A percentile compares a stretch with the other conserved stretches of the same genome.
Evolutionary conservation across 2,113 vertebrate genomes (phyloP).

Genomic region (Suricata suricatta): DNA sequence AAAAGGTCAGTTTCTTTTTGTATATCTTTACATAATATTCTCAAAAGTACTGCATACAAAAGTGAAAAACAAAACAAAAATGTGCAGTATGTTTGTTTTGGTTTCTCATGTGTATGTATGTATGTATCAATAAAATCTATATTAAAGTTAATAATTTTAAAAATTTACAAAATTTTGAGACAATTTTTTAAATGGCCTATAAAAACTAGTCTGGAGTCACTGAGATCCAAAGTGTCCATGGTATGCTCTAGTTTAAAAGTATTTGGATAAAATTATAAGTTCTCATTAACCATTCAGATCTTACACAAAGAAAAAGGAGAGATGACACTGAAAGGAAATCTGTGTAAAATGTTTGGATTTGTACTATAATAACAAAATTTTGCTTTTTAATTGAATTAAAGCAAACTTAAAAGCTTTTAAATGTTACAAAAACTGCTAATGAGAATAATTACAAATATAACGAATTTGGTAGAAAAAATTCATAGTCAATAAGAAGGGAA

Average conservation of each 20-base stretch:
- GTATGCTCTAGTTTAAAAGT: not conserved
- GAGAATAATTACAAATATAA: not conserved
- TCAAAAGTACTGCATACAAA: not conserved
- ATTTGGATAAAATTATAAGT: not conserved
- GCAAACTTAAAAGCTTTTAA: not conserved
- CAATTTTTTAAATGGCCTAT: not conserved
- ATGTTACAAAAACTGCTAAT: conserved; percentile 7
- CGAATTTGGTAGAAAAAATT: not conserved
- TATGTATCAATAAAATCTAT: not conserved
- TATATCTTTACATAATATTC: not conserved
- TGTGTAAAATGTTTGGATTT: conserved; percentile 47
- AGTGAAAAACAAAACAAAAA: not conserved
- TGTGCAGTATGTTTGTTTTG: not conserved
- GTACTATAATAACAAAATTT: conserved; percentile 18
- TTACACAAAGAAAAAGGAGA: conserved; percentile 1
- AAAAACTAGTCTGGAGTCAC: not conserved
- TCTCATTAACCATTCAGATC: not conserved
- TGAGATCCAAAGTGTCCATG: not conserved
- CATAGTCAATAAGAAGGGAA: not conserved
- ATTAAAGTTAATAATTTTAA: not conserved
- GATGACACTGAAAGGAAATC: not conserved
- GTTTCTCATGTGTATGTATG: not conserved
- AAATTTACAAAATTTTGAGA: not conserved
- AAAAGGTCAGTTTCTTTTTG: not conserved
- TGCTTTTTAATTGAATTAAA: not conserved